Evolutionary conservation across 1,140 invertebrate species (phyloP).

Genomic region (Triops cancriformis): DNA sequence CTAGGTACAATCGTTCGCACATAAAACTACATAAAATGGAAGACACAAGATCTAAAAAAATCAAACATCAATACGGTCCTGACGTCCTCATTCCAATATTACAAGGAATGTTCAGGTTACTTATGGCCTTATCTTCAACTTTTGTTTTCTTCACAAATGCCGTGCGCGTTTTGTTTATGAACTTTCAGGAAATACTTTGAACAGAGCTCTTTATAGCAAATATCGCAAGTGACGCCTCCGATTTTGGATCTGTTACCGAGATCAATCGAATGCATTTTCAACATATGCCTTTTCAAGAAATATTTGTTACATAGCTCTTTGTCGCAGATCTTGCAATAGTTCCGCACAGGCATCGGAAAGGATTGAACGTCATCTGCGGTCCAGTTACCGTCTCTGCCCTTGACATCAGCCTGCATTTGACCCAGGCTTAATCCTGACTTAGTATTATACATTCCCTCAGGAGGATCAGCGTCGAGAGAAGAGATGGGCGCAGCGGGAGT

Average conservation of each 20-base stretch:
- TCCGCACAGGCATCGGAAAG: constrained; percentile 44
- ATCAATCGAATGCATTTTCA: constrained; percentile 56
- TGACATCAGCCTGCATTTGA: not conserved
- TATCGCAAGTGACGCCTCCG: constrained; percentile 44
- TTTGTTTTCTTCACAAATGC: constrained; percentile 39
- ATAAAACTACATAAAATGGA: too few relatives aligned
- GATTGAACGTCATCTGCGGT: not conserved
- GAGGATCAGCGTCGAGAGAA: not conserved
- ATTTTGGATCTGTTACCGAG: constrained; percentile 38
- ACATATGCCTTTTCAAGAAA: constrained; percentile 57
- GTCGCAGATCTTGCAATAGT: constrained; percentile 55
- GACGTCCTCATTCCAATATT: too few relatives aligned
- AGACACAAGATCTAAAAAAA: too few relatives aligned
- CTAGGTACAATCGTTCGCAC: too few relatives aligned
- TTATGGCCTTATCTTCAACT: constrained; percentile 7
- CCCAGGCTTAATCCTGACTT: not conserved
- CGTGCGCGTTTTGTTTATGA: constrained; percentile 52
- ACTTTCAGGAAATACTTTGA: constrained; percentile 51
- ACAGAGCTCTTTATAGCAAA: constrained; percentile 49
- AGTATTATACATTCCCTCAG: not conserved
- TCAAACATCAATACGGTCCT: too few relatives aligned
- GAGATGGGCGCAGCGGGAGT: constrained; percentile 19
- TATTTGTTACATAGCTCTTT: constrained; percentile 60
- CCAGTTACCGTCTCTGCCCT: not conserved
- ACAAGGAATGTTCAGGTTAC: not conserved